Conservation (phyloP, 1,140 invertebrate species). For the Rhynchophorus ferrugineus region DNA sequence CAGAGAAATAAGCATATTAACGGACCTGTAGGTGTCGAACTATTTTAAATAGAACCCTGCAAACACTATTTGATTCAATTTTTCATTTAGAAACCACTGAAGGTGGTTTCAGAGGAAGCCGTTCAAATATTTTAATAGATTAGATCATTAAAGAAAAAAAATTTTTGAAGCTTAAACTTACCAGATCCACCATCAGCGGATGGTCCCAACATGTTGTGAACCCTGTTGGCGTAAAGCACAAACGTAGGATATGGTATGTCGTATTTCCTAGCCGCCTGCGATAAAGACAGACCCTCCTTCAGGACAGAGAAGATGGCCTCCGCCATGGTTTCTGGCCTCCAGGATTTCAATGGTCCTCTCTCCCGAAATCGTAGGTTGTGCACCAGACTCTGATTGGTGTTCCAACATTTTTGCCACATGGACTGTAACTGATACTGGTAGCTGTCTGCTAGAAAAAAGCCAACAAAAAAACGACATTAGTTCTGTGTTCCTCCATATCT, state of each 20-base stretch:
- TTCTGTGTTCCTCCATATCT: neutral
- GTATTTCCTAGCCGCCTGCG: constrained; percentile 83
- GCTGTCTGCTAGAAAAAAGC: constrained; percentile 67
- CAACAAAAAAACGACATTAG: constrained; percentile 15
- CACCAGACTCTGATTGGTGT: constrained; percentile 77
- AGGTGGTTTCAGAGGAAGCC: no score
- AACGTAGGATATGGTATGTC: constrained; percentile 92
- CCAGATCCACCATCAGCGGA: constrained; percentile 78
- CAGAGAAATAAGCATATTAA: no score
- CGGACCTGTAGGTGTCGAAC: no score
- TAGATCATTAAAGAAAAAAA: no score
- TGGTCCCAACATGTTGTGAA: constrained; percentile 88
- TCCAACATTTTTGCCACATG: constrained; percentile 93
- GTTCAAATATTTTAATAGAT: no score
- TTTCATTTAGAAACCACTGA: no score
- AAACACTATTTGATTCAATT: no score
- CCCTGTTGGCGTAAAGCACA: constrained; percentile 86
- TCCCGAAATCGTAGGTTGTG: constrained; percentile 86
- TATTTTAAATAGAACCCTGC: no score
- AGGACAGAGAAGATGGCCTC: constrained; percentile 87
- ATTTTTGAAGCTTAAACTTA: no score
- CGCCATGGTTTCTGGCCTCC: constrained; percentile 89
- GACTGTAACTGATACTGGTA: constrained; percentile 90
- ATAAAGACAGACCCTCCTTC: constrained; percentile 80
- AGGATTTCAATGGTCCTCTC: constrained; percentile 82